Conservation (phyloP, 1,140 invertebrate genomes). For the Aradophagus sp. region DNA sequence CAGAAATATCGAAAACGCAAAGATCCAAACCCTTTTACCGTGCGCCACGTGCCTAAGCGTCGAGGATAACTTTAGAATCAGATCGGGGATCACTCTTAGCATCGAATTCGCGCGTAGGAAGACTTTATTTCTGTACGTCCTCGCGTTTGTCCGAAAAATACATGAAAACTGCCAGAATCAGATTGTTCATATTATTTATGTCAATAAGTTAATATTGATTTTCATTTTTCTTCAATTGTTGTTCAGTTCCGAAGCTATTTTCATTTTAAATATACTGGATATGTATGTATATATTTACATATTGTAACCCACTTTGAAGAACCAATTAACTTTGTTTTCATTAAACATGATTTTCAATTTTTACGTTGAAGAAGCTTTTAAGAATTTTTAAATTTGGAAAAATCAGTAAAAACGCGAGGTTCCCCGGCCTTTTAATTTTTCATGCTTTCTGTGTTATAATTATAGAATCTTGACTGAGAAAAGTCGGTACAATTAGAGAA, state of each 20-base stretch:
- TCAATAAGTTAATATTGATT: constrained; percentile 29
- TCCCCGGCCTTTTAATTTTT: constrained; percentile 11
- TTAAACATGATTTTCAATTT: too few species aligned
- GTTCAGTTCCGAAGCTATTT: background rate
- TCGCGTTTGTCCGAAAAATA: constrained; percentile 58
- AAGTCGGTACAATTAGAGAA: constrained; percentile 46
- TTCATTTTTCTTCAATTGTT: constrained; percentile 16
- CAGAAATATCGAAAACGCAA: constrained; percentile 54
- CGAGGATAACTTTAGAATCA: constrained; percentile 68
- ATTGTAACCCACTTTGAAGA: too few species aligned
- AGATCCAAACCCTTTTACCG: constrained; percentile 51
- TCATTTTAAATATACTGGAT: too few species aligned
- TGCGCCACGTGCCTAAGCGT: constrained; percentile 58
- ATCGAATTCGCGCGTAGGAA: constrained; percentile 68
- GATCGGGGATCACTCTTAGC: constrained; percentile 65
- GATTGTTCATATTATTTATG: constrained; percentile 20
- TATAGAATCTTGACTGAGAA: constrained; percentile 56
- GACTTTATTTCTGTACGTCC: constrained; percentile 68
- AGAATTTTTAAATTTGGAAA: constrained; percentile 1
- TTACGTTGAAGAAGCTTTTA: too few species aligned
- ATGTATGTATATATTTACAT: too few species aligned
- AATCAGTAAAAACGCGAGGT: background rate
- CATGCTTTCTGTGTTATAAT: constrained; percentile 47
- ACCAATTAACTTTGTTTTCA: too few species aligned
- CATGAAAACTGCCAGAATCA: constrained; percentile 23